These are phyloP conservation scores for Agrotis puta DNA, from an alignment of 2,888 invertebrate species.

Conservation along the genomic window DNA sequence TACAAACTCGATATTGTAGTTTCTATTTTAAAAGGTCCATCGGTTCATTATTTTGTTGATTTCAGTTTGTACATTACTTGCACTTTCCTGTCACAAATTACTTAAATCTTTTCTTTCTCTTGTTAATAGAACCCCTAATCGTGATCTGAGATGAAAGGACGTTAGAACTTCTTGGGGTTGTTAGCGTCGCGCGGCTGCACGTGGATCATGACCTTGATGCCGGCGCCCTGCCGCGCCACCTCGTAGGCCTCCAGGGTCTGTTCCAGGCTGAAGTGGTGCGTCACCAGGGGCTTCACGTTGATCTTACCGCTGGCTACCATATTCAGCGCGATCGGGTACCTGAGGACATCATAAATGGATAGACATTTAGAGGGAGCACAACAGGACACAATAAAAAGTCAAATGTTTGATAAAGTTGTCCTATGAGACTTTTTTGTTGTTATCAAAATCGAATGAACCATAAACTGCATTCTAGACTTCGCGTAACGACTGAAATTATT, in stretches of 20 bases:
- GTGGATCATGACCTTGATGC: constrained; percentile 97
- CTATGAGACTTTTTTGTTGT: not conserved
- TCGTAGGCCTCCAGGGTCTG: constrained; percentile 96
- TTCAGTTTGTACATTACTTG: not conserved
- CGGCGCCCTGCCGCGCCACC: constrained; percentile 93
- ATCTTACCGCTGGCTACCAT: constrained; percentile 95
- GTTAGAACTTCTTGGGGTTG: constrained; percentile 81
- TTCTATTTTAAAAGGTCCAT: no score
- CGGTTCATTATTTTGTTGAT: no score
- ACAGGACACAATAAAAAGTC: not conserved
- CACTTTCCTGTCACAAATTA: not conserved
- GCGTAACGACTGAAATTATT: no score
- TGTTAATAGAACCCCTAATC: not conserved
- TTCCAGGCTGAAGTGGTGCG: constrained; percentile 95
- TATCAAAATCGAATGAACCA: no score
- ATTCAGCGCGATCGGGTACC: constrained; percentile 95
- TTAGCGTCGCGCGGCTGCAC: constrained; percentile 90
- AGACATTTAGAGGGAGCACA: not conserved
- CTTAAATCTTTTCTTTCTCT: not conserved
- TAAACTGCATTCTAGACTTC: no score
- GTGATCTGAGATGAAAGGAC: not conserved
- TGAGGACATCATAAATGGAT: constrained; percentile 74
- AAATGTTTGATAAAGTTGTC: not conserved
- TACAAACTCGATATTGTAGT: not conserved
- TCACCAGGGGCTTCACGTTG: constrained; percentile 95